A percentile compares a stretch with the other conserved stretches of the same genome.
Conservation (phyloP, 2,888 invertebrate genomes). For the Aspidiotus destructor region DNA sequence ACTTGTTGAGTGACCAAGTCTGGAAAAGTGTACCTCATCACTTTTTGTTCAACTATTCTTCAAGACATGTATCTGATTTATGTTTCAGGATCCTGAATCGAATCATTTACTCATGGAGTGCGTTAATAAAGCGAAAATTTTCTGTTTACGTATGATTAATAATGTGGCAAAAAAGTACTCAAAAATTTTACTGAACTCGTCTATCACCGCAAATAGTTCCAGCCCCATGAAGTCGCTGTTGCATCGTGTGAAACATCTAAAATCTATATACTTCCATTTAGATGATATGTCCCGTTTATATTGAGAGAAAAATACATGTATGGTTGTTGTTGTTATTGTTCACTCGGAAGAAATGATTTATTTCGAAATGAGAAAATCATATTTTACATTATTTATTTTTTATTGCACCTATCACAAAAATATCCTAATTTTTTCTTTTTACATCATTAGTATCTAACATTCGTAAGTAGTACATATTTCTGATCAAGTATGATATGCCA, state of each 20-base stretch:
- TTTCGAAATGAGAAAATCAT: no score
- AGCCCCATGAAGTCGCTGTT: not conserved
- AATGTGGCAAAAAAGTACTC: slow-evolving; percentile 16
- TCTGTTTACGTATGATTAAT: slow-evolving; percentile 20
- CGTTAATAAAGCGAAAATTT: slow-evolving; percentile 16
- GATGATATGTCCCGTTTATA: slow-evolving; percentile 11
- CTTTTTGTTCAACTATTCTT: not conserved
- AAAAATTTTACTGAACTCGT: not conserved
- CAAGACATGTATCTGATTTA: not conserved
- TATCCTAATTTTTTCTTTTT: no score
- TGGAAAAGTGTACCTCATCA: not conserved
- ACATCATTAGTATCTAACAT: no score
- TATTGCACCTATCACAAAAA: no score
- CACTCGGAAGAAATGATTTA: no score
- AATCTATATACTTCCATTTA: slow-evolving; percentile 19
- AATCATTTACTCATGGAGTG: slow-evolving; percentile 4
- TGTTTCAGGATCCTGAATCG: slow-evolving; percentile 13
- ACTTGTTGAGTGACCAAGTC: no score
- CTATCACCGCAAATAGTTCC: not conserved
- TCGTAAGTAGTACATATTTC: no score
- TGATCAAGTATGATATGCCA: no score
- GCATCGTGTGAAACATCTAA: slow-evolving; percentile 10
- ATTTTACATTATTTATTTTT: no score
- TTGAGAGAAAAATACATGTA: no score
- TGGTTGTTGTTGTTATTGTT: no score